Conservation (phyloP, 2,888 invertebrate genomes). For the Drosophila mettleri region DNA sequence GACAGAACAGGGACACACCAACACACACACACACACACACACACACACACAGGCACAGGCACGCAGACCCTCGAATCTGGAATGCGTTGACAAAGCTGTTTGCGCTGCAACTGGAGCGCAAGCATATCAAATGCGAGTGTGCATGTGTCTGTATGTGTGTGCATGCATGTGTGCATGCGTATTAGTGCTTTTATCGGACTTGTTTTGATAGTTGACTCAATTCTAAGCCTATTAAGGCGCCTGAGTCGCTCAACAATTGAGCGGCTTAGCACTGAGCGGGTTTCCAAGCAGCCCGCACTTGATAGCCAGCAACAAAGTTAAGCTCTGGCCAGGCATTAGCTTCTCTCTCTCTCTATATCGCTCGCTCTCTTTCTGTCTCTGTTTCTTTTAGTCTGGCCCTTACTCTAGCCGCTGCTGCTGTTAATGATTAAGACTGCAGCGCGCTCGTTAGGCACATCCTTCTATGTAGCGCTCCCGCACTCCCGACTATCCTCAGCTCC, state of each 20-base stretch:
- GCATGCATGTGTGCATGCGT: slow-evolving; percentile 3
- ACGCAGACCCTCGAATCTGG: slow-evolving; percentile 24
- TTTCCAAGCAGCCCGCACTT: slow-evolving; percentile 58
- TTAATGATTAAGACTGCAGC: slow-evolving; percentile 62
- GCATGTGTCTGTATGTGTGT: slow-evolving; percentile 10
- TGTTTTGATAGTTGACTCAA: slow-evolving; percentile 78
- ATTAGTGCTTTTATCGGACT: slow-evolving; percentile 66
- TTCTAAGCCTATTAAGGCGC: slow-evolving; percentile 78
- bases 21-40: slow-evolving; percentile 2
- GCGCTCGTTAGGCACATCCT: slow-evolving; percentile 55
- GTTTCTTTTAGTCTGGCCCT: not conserved
- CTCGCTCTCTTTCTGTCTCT: not conserved
- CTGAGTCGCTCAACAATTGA: slow-evolving; percentile 71
- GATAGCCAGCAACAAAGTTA: slow-evolving; percentile 69
- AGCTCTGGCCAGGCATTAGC: slow-evolving; percentile 37
- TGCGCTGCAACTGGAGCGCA: slow-evolving; percentile 66
- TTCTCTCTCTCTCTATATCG: not conserved
- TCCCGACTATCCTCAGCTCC: not conserved
- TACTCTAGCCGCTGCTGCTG: slow-evolving; percentile 16
- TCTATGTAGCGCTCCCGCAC: slow-evolving; percentile 1
- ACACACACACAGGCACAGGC: slow-evolving; percentile 12
- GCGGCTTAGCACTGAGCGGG: slow-evolving; percentile 72
- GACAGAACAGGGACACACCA: slow-evolving; percentile 13
- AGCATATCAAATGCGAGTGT: slow-evolving; percentile 53
- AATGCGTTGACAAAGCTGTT: slow-evolving; percentile 69